Percentiles rank a stretch among this genome's conserved stretches.
Evolutionary conservation across 2,797 vertebrate species (phyloP).

Genomic region (Manis crassicaudata): DNA sequence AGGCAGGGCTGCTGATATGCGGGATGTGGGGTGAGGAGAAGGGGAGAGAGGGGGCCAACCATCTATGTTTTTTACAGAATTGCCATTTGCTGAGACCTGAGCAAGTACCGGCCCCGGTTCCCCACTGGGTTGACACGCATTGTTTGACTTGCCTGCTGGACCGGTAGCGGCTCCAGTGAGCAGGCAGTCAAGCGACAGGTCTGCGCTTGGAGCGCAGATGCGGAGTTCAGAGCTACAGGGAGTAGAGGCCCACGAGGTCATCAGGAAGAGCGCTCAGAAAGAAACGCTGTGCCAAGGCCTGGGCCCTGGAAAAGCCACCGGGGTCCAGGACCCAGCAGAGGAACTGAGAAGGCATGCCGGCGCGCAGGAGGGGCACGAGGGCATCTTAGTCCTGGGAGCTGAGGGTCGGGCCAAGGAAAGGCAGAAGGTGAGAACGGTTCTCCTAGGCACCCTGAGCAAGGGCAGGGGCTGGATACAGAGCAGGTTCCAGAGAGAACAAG

Average conservation of each 20-base stretch:
- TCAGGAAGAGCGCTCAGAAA: not conserved
- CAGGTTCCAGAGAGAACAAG: not conserved
- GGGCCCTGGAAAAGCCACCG: not conserved
- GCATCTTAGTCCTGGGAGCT: accelerated
- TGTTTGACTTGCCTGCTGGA: not conserved
- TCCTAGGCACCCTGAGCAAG: not conserved
- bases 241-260: not conserved
- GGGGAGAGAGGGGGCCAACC: too few relatives aligned
- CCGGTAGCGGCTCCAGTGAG: not conserved
- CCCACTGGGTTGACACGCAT: not conserved
- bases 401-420: not conserved
- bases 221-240: too few relatives aligned
- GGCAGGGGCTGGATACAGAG: not conserved
- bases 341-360: not conserved
- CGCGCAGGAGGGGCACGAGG: not conserved
- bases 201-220: not conserved
- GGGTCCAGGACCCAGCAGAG: too few relatives aligned
- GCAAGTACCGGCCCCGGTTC: not conserved
- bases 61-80: not conserved
- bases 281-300: not conserved
- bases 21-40: not conserved
- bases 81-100: not conserved
- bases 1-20: not conserved
- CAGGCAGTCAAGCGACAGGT: not conserved
- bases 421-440: too few relatives aligned